Conservation (phyloP, 1,140 invertebrate genomes). For the Cydia fagiglandana region DNA sequence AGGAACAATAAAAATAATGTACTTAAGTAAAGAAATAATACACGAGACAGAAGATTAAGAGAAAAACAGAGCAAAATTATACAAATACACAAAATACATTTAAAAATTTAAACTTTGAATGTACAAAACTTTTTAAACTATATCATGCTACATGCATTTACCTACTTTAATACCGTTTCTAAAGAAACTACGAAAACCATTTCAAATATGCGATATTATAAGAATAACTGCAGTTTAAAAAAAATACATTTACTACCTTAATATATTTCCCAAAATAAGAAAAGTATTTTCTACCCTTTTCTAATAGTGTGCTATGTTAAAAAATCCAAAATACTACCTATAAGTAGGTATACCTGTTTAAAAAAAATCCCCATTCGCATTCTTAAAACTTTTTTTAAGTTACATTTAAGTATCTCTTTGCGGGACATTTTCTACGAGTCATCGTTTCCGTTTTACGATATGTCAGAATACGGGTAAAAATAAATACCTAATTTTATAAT, state of each 20-base stretch:
- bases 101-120: background rate
- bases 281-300: background rate
- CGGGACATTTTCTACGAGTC: no score
- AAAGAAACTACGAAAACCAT: no score
- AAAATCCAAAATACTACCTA: background rate
- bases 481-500: no score
- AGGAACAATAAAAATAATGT: conserved; percentile 35
- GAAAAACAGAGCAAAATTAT: background rate
- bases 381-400: no score
- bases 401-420: no score
- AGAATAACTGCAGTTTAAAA: no score
- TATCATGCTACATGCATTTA: background rate
- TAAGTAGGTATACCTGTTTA: no score
- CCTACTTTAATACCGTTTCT: background rate
- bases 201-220: no score
- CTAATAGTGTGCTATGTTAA: background rate
- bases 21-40: conserved; percentile 18
- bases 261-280: background rate
- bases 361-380: no score
- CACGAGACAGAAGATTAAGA: conserved; percentile 4
- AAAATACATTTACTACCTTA: no score
- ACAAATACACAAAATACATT: background rate
- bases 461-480: no score
- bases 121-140: background rate
- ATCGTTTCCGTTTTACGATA: no score